phyloP scores from a whole-genome alignment of 1,140 invertebrate species.

The Spodoptera frugiperda region DNA sequence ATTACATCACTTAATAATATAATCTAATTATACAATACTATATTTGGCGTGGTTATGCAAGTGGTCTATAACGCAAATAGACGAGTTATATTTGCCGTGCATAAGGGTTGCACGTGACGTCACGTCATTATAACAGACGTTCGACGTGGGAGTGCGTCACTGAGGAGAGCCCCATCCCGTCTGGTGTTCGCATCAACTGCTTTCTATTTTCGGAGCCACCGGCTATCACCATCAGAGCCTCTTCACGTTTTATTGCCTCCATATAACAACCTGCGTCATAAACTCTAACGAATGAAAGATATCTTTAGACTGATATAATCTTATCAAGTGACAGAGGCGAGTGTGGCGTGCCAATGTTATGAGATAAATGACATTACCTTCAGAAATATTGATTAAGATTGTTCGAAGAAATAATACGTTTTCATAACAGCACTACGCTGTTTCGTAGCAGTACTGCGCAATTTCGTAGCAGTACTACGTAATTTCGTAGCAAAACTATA shows the following conservation, averaged over 20 bases:
- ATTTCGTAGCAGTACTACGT: not conserved
- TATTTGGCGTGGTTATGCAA: too few relatives aligned
- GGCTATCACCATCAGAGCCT: conserved; percentile 4
- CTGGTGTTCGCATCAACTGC: conserved; percentile 16
- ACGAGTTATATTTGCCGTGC: not conserved
- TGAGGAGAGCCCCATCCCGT: not conserved
- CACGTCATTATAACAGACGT: conserved; percentile 26
- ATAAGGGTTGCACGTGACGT: conserved; percentile 27
- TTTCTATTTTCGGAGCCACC: conserved; percentile 7
- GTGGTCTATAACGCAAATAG: too few relatives aligned
- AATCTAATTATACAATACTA: too few relatives aligned
- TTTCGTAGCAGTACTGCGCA: not conserved
- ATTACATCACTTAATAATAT: too few relatives aligned
- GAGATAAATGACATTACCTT: conserved; percentile 14
- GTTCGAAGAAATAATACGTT: not conserved
- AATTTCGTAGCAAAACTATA: too few relatives aligned
- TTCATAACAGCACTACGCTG: not conserved
- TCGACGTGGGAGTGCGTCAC: conserved; percentile 16
- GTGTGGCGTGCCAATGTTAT: conserved; percentile 24
- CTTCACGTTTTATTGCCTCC: conserved; percentile 23
- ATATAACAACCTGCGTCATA: conserved; percentile 30
- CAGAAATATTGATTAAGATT: conserved; percentile 5
- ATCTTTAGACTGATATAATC: conserved; percentile 1
- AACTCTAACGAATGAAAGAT: conserved; percentile 6
- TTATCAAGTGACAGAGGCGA: conserved; percentile 13